These are phyloP conservation scores for Drosophila birchii DNA, from an alignment of 2,888 invertebrate genomes.

Conservation along the genomic window DNA sequence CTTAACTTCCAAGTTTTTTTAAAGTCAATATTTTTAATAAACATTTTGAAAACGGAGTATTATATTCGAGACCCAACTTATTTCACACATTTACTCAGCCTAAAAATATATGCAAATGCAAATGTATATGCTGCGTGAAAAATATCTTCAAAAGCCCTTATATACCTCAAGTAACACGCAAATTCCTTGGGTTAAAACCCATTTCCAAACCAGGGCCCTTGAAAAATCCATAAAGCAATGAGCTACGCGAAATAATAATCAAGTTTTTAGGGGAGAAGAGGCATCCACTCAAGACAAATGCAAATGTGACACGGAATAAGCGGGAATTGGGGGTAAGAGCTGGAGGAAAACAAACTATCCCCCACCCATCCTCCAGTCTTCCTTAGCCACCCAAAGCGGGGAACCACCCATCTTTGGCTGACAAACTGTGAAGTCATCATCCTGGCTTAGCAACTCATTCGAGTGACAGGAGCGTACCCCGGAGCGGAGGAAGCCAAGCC, in stretches of 20 bases:
- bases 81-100: background rate
- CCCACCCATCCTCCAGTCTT: constrained; percentile 32
- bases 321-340: constrained; percentile 20
- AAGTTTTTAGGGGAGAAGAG: constrained; percentile 40
- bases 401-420: constrained; percentile 67
- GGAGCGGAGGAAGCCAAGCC: constrained; percentile 12
- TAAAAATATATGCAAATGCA: background rate
- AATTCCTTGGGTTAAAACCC: constrained; percentile 9
- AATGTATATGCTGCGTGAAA: too few relatives aligned
- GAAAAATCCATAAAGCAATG: constrained; percentile 43
- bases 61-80: too few relatives aligned
- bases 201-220: constrained; percentile 1
- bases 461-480: constrained; percentile 53
- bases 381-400: constrained; percentile 30
- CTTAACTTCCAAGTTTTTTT: background rate
- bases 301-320: constrained; percentile 70
- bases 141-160: background rate
- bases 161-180: background rate
- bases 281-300: constrained; percentile 73
- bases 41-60: too few relatives aligned
- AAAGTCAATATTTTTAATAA: background rate
- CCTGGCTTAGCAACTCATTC: constrained; percentile 81
- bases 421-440: constrained; percentile 82
- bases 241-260: constrained; percentile 42
- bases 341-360: constrained; percentile 57